Conservation (phyloP, 2,888 invertebrate species). For the Aleiodes testaceus region DNA sequence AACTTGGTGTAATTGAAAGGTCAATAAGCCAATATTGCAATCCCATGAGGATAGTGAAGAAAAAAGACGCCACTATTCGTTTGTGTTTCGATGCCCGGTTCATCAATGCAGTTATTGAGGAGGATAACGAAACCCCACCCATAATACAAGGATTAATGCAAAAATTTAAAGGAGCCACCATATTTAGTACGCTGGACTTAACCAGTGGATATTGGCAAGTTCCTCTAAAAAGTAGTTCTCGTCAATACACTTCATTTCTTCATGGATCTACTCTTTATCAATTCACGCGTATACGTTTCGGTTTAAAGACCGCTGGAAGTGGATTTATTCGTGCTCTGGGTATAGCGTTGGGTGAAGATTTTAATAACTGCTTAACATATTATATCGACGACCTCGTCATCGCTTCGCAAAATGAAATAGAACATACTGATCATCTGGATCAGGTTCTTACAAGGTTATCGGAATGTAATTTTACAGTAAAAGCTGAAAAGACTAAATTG, state of each 20-base stretch:
- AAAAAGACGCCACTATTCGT: constrained; percentile 59
- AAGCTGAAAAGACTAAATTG: constrained; percentile 54
- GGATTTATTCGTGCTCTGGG: constrained; percentile 49
- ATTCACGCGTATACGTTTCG: constrained; percentile 57
- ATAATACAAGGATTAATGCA: constrained; percentile 51
- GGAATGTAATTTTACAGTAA: constrained; percentile 42
- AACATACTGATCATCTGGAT: constrained; percentile 51
- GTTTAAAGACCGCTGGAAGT: constrained; percentile 56
- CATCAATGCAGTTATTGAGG: constrained; percentile 58
- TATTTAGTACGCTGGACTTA: constrained; percentile 51
- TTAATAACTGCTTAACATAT: background rate
- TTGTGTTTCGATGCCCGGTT: constrained; percentile 61
- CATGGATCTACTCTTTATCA: constrained; percentile 47
- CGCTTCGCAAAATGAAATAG: constrained; percentile 50
- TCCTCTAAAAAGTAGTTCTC: constrained; percentile 35
- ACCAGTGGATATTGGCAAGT: constrained; percentile 51
- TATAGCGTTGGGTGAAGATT: background rate
- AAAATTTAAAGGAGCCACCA: constrained; percentile 45
- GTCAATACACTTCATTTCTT: constrained; percentile 49
- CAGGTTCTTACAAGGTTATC: constrained; percentile 48
- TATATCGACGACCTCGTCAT: constrained; percentile 44
- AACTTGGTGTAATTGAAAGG: constrained; percentile 39
- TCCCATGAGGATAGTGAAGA: constrained; percentile 58
- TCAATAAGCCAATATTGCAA: constrained; percentile 57
- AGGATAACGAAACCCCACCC: constrained; percentile 57